Conservation (phyloP, 92 coral and sea anemone species). For the Parazoanthus atlanticus region DNA sequence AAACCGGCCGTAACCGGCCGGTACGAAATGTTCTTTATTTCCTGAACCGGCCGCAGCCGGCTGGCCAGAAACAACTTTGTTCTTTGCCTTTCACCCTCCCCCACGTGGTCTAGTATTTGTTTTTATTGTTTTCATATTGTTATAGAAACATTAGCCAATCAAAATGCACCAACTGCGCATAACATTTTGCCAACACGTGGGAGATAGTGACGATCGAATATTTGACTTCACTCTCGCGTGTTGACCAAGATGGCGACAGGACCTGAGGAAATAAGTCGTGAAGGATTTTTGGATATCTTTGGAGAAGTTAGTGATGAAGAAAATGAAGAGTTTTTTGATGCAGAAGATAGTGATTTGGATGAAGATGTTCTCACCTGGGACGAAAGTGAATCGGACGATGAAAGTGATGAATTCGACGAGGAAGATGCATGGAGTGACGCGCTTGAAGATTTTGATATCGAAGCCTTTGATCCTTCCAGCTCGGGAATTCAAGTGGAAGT, state of each 20-base stretch:
- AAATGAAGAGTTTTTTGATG: neutral
- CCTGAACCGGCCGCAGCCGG: too few relatives aligned
- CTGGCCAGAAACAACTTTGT: neutral
- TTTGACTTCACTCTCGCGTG: neutral
- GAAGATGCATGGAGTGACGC: neutral
- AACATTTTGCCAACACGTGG: neutral
- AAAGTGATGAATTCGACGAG: neutral
- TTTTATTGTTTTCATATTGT: neutral
- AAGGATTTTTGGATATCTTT: neutral
- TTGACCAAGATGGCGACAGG: neutral
- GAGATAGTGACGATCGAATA: neutral
- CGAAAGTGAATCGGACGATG: neutral
- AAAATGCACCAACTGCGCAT: slow-evolving; percentile 6
- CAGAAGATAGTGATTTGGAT: neutral
- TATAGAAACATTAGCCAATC: neutral
- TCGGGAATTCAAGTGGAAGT: neutral
- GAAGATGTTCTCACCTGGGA: neutral
- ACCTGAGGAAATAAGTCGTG: neutral
- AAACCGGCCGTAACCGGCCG: too few relatives aligned
- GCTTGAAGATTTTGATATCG: neutral
- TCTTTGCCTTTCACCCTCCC: slow-evolving; percentile 1
- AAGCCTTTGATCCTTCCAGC: neutral
- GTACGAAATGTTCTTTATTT: too few relatives aligned
- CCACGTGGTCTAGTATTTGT: neutral
- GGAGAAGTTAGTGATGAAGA: slow-evolving; percentile 1